Base-by-base conservation (phyloP, 2,888 invertebrate species). In the Pristionchus entomophagus region DNA sequence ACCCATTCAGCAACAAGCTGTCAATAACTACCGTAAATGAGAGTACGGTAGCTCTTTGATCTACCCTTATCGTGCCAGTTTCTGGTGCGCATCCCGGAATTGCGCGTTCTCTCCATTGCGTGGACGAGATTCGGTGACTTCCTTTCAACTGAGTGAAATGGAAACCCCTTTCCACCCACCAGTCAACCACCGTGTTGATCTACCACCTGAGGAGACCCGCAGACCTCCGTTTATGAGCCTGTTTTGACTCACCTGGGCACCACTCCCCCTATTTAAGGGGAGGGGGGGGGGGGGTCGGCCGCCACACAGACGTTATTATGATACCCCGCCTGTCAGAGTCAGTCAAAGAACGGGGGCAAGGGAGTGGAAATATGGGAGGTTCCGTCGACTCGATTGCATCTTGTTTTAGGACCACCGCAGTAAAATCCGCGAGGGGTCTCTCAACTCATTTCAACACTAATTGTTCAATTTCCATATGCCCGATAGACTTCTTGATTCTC, bases 271-370 rank as follows among this genome's bases (percentile, higher is more conserved):
- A 38, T 69, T 69, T 38, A 73, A 22, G 41, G 73, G 5, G 26
- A 62, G 62, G 29, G 62, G 29, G 26, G 62, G 29, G 26, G 5
- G 62, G 26, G 10, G 19, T 53, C 65, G 35, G 5, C n/a, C n/a
- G n/a, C 4, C 65, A 19, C 65, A 35, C 41, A 73, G 73, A 41
- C 41, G 41, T 73, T 73, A 73, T 73, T 73, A 73, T 73, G n/a
- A 41, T 65, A 65, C 65, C n/a, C 65, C 65, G 62, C 73, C 73
- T 73, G 73, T 73, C 73, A 73, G 22, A n/a, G 73, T 73, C 41
- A 73, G 41, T 73, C 41, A 73, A n/a, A 5, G 8, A 29, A n/a
- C n/a, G 45, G 38, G 73, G 73, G 41, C 38, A 41, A 73, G 38
- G 22, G 32, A 35, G 73, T 73, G 73, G 73, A 73, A 73, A n/a